phyloP scores from a whole-genome alignment of 2,888 invertebrate species.

The Dendrolimus houi region DNA sequence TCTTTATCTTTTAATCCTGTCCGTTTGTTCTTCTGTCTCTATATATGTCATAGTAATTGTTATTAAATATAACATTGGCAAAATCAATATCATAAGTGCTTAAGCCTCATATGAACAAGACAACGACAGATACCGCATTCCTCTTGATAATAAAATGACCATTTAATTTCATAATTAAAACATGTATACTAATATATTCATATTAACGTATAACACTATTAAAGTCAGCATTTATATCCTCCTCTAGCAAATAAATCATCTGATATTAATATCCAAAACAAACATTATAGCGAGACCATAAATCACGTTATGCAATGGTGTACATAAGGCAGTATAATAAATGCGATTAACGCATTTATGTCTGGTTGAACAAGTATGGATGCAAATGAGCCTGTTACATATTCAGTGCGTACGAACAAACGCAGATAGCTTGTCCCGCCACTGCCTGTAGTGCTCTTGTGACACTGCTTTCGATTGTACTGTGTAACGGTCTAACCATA shows the following conservation, averaged over 20 bases:
- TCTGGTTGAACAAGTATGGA: slow-evolving; percentile 31
- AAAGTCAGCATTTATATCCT: background rate
- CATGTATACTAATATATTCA: background rate
- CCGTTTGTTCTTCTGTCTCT: too few relatives aligned
- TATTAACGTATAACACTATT: background rate
- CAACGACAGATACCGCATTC: too few relatives aligned
- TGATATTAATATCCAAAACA: background rate
- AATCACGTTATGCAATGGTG: slow-evolving; percentile 1
- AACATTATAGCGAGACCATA: background rate
- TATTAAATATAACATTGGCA: too few relatives aligned
- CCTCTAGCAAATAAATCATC: background rate
- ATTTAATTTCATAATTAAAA: background rate
- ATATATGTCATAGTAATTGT: too few relatives aligned
- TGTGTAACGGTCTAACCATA: background rate
- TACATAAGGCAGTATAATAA: slow-evolving; percentile 22
- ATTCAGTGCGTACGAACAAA: slow-evolving; percentile 48
- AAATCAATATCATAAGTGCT: too few relatives aligned
- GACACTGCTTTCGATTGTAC: background rate
- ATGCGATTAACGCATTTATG: slow-evolving; percentile 38
- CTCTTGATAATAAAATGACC: background rate
- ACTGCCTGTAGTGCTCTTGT: background rate
- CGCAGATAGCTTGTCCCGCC: slow-evolving; percentile 31
- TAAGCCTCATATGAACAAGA: too few relatives aligned
- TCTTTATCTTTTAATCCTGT: too few relatives aligned
- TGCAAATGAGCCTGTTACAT: slow-evolving; percentile 52